Evolutionary conservation across 2,113 vertebrate species (phyloP).

Genomic region (Platanista minor): DNA sequence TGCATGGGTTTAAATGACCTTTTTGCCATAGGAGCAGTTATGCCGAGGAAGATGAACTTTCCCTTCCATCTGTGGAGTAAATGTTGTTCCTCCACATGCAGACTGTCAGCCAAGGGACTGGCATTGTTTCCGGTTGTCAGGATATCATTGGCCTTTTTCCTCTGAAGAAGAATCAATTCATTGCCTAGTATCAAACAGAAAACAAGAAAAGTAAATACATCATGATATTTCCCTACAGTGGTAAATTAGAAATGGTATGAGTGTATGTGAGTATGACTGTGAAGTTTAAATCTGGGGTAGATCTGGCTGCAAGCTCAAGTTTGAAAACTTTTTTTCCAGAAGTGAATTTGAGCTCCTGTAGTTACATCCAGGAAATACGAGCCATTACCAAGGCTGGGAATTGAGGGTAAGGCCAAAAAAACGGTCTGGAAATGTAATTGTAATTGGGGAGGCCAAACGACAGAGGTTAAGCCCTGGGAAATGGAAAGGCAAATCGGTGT

Average conservation of each 20-base stretch:
- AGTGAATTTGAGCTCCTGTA: slow-evolving; percentile 72
- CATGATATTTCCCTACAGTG: slow-evolving; percentile 42
- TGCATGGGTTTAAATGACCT: slow-evolving; percentile 60
- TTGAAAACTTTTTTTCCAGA: slow-evolving; percentile 40
- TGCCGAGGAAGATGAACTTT: slow-evolving; percentile 44
- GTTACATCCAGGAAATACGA: slow-evolving; percentile 73
- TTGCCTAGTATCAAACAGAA: slow-evolving; percentile 15
- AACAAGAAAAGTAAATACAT: slow-evolving; percentile 48
- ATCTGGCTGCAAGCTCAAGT: slow-evolving; percentile 52
- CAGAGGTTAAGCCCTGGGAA: slow-evolving; percentile 72
- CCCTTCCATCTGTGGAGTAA: slow-evolving; percentile 36
- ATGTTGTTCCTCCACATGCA: slow-evolving; percentile 12
- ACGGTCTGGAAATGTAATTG: slow-evolving; percentile 73
- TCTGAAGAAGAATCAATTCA: slow-evolving; percentile 36
- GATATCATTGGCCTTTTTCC: slow-evolving; percentile 40
- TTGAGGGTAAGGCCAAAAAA: slow-evolving; percentile 62
- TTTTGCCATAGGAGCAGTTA: slow-evolving; percentile 39
- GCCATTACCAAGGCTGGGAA: slow-evolving; percentile 72
- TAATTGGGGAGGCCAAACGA: slow-evolving; percentile 64
- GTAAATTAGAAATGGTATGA: slow-evolving; percentile 46
- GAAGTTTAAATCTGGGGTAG: slow-evolving; percentile 53
- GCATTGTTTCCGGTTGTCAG: slow-evolving; percentile 43
- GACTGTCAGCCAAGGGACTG: background rate
- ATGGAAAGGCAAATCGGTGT: slow-evolving; percentile 62
- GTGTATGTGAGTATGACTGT: background rate